phyloP scores from a whole-genome alignment of 2,888 invertebrate genomes.

The Yponomeuta malinellus region DNA sequence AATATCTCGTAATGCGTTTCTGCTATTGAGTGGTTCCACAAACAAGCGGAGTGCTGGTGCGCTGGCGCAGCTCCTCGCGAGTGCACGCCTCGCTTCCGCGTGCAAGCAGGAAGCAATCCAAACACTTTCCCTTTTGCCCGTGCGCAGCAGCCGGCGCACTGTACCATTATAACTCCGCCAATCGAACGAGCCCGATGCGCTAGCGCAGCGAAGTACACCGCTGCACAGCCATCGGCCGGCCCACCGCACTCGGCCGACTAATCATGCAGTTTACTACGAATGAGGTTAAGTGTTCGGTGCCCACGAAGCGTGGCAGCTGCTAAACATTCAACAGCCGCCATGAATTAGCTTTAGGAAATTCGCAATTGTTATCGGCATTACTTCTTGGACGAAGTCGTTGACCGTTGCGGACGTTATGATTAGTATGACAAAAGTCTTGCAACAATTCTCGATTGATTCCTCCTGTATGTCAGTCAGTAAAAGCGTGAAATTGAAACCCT shows the following conservation, averaged over 20 bases:
- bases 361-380: background rate
- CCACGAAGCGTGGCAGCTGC: conserved; percentile 47
- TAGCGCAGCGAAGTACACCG: background rate
- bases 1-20: conserved; percentile 25
- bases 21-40: background rate
- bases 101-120: conserved; percentile 64
- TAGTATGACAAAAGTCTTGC: background rate
- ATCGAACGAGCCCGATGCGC: conserved; percentile 24
- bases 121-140: conserved; percentile 73
- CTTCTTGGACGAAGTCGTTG: background rate
- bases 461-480: background rate
- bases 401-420: background rate
- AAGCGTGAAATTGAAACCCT: background rate
- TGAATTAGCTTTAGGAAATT: background rate
- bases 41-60: conserved; percentile 31
- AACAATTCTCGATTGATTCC: background rate
- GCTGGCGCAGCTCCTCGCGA: conserved; percentile 23
- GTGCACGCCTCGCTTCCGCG: conserved; percentile 61
- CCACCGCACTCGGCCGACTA: conserved; percentile 32
- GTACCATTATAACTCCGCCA: conserved; percentile 55
- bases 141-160: conserved; percentile 66
- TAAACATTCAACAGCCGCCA: conserved; percentile 11
- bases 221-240: background rate
- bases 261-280: conserved; percentile 67
- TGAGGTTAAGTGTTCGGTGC: conserved; percentile 58